A percentile compares a stretch with the other conserved stretches of the same genome.
Conservation (phyloP, 1,140 invertebrate genomes). For the Andricus grossulariae region DNA sequence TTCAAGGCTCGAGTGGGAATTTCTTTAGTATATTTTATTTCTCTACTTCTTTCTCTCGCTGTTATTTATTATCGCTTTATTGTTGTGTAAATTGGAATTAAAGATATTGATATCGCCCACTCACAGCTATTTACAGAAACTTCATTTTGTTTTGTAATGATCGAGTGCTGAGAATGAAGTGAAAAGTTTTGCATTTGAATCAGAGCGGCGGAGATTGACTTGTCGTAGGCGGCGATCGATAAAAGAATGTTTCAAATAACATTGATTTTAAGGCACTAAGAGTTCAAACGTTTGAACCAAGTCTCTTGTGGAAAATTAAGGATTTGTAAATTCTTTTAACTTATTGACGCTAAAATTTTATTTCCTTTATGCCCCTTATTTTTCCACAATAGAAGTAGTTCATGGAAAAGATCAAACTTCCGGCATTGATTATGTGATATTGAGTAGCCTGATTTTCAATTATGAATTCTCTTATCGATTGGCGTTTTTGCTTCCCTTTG, state of each 20-base stretch:
- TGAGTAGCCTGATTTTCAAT: not conserved
- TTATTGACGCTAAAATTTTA: constrained; percentile 22
- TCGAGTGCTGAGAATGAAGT: too few species aligned
- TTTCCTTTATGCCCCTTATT: not conserved
- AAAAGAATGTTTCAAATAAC: not conserved
- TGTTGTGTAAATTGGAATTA: too few species aligned
- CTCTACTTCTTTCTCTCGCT: too few species aligned
- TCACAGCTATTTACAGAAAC: too few species aligned
- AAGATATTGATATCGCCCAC: too few species aligned
- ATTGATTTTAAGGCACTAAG: not conserved
- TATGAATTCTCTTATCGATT: constrained; percentile 1
- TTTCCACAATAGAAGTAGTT: not conserved
- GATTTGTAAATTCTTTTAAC: constrained; percentile 23
- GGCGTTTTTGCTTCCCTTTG: not conserved
- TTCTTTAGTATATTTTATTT: too few species aligned
- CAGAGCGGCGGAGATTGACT: constrained; percentile 4
- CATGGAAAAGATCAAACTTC: not conserved
- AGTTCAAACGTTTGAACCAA: not conserved
- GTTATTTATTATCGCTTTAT: too few species aligned
- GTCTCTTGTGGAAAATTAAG: constrained; percentile 8
- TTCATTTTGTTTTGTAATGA: too few species aligned
- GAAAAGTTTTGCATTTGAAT: not conserved
- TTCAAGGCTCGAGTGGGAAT: not conserved
- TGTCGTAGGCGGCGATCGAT: not conserved
- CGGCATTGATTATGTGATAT: constrained; percentile 9